A percentile compares a stretch with the other conserved stretches of the same genome.
These are phyloP conservation scores for Percina caprodes DNA, from an alignment of 2,113 vertebrate species.

Conservation along the genomic window DNA sequence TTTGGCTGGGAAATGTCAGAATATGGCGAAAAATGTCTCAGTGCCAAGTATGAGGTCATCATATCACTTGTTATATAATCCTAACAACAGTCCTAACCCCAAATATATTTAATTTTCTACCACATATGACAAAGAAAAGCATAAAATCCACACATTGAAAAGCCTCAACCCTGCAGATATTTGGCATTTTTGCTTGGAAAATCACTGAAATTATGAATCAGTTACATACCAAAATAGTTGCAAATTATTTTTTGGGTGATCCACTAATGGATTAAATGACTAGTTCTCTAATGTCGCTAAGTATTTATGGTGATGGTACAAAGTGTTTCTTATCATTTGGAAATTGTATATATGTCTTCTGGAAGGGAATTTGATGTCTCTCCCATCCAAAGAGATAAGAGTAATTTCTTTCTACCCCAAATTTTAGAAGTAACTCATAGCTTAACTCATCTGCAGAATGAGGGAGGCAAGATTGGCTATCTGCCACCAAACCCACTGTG, in stretches of 20 bases:
- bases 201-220: neutral
- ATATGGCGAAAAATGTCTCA: neutral
- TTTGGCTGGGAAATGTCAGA: neutral
- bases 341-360: neutral
- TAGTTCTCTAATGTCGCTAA: neutral
- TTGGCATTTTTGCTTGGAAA: neutral
- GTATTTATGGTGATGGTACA: neutral
- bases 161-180: neutral
- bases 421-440: slow-evolving; percentile 20
- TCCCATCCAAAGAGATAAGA: neutral
- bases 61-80: neutral
- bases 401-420: neutral
- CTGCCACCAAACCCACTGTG: slow-evolving; percentile 50
- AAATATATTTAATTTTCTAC: neutral
- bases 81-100: neutral
- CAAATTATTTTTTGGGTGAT: neutral
- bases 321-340: neutral
- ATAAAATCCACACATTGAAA: neutral
- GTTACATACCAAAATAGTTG: neutral
- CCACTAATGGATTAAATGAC: neutral
- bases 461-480: slow-evolving; percentile 49
- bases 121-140: neutral
- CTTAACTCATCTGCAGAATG: slow-evolving; percentile 36
- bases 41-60: neutral
- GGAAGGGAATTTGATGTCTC: neutral